These are phyloP conservation scores for Orchesella flavescens DNA, from an alignment of 2,888 invertebrate species.

Conservation along the genomic window DNA sequence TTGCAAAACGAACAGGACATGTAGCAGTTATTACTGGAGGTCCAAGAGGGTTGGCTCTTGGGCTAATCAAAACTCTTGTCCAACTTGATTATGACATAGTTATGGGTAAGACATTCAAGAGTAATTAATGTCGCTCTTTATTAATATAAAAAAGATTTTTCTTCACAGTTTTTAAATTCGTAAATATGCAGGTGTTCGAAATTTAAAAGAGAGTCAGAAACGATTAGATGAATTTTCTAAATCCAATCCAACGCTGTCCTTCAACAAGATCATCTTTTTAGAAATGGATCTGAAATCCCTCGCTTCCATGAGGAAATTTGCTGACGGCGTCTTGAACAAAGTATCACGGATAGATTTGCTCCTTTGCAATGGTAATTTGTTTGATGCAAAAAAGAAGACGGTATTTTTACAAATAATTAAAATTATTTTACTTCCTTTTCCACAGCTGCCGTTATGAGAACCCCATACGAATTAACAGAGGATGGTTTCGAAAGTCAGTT, in stretches of 20 bases:
- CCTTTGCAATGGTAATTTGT: slow-evolving; percentile 83
- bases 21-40: slow-evolving; percentile 15
- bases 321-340: slow-evolving; percentile 79
- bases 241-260: background rate
- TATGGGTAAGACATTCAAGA: background rate
- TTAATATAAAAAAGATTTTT: too few relatives aligned
- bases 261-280: slow-evolving; percentile 79
- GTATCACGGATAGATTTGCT: slow-evolving; percentile 82
- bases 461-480: slow-evolving; percentile 76
- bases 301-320: slow-evolving; percentile 85
- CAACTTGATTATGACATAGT: too few relatives aligned
- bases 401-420: too few relatives aligned
- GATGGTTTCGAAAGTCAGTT: slow-evolving; percentile 75
- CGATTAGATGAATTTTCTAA: slow-evolving; percentile 28
- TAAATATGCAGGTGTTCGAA: slow-evolving; percentile 30
- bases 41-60: slow-evolving; percentile 15
- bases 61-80: slow-evolving; percentile 36
- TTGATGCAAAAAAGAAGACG: too few relatives aligned
- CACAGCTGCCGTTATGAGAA: slow-evolving; percentile 30
- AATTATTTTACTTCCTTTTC: too few relatives aligned
- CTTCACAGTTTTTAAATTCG: background rate
- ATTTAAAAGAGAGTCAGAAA: slow-evolving; percentile 18
- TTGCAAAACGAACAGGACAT: background rate
- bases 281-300: slow-evolving; percentile 85
- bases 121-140: too few relatives aligned